Percentiles rank a stretch among this genome's conserved stretches.
Conservation (phyloP, 2,888 invertebrate genomes). For the Atethmia centrago region DNA sequence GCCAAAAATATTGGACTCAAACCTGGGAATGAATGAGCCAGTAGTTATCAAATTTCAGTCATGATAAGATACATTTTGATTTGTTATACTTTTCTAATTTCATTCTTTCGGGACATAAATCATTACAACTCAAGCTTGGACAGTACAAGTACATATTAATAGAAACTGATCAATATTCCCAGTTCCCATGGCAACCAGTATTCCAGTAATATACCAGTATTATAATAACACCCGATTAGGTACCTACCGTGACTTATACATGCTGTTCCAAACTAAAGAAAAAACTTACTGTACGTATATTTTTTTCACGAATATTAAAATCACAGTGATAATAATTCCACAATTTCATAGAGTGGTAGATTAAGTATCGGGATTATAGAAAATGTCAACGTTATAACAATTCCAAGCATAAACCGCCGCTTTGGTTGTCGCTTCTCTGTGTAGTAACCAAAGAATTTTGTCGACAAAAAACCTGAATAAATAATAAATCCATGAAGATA, state of each 20-base stretch:
- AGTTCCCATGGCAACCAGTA: slow-evolving; percentile 59
- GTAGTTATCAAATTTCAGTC: neutral
- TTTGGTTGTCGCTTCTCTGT: no score
- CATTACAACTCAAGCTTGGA: slow-evolving; percentile 23
- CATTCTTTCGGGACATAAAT: slow-evolving; percentile 22
- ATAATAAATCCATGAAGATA: no score
- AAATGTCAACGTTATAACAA: no score
- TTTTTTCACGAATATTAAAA: neutral
- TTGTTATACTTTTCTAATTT: slow-evolving; percentile 1
- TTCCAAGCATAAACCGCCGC: no score
- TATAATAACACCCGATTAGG: slow-evolving; percentile 70
- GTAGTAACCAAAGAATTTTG: no score
- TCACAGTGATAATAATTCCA: no score
- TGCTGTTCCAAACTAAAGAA: slow-evolving; percentile 40
- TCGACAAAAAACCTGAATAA: no score
- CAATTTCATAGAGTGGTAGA: no score
- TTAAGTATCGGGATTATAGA: no score
- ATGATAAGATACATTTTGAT: neutral
- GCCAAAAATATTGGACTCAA: neutral
- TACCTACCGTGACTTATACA: slow-evolving; percentile 63
- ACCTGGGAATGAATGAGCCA: neutral
- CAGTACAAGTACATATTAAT: slow-evolving; percentile 8
- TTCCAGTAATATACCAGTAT: slow-evolving; percentile 50
- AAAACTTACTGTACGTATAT: no score
- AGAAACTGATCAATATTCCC: slow-evolving; percentile 42